phyloP scores from a whole-genome alignment of 2,113 vertebrate species.

The Plotosus lineatus region DNA sequence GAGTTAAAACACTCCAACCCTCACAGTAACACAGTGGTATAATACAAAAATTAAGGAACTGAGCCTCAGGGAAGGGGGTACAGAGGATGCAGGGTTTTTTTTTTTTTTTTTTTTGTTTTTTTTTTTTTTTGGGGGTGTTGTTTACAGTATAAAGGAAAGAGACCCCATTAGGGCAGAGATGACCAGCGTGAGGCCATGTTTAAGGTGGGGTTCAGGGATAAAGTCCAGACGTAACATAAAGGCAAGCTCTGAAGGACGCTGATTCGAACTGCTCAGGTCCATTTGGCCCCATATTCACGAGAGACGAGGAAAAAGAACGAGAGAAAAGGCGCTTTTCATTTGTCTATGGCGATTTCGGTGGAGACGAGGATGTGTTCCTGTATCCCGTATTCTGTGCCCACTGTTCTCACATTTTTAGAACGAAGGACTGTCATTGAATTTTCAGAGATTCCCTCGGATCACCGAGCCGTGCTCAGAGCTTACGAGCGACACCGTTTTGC shows the following conservation, averaged over 20 bases:
- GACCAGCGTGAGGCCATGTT: constrained; percentile 21
- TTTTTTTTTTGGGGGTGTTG: neutral
- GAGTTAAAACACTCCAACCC: constrained; percentile 49
- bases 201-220: constrained; percentile 21
- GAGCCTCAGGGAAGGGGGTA: neutral
- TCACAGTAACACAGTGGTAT: constrained; percentile 54
- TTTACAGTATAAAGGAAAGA: constrained; percentile 24
- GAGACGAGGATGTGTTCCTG: constrained; percentile 27
- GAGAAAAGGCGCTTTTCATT: constrained; percentile 56
- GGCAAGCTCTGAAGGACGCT: constrained; percentile 46
- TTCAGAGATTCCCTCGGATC: neutral
- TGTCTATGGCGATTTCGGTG: constrained; percentile 51
- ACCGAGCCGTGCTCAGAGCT: constrained; percentile 12
- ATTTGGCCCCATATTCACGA: constrained; percentile 57
- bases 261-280: constrained; percentile 49
- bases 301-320: constrained; percentile 42
- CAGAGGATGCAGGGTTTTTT: neutral
- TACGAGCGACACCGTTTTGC: constrained; percentile 27
- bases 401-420: neutral
- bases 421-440: neutral
- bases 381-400: neutral
- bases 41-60: constrained; percentile 31
- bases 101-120: no score
- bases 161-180: neutral
- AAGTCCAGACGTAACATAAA: constrained; percentile 49